Evolutionary conservation across 2,797 vertebrate genomes (phyloP), one percentile per base, ranked within the genome.

Genomic region (Streptopelia turtur): DNA sequence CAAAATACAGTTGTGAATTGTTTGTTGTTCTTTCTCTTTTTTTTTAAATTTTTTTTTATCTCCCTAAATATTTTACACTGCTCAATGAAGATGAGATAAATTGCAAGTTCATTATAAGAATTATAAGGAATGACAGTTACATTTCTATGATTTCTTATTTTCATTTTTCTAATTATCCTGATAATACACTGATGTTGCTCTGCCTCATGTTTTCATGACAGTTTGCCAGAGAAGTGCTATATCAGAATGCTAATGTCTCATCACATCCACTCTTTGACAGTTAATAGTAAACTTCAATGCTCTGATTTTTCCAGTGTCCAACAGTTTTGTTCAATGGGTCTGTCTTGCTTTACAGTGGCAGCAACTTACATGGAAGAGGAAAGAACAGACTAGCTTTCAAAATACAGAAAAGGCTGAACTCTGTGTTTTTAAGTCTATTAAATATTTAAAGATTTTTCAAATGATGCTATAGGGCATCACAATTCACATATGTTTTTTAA

Each of bases 141-240:
- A 61, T 72, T 77, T 92, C 24, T 82, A 86, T 71, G 79, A 64
- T 84, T 95, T 93, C n/a, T 41, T 55, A 47, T 93, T 96, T 95
- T 75, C 47, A 79, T 91, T 96, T 52, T 66, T 94, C 12, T 88
- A 33, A 82, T 97, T 89, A 79, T 57, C 41, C 74, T 95, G 66
- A 87, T 49, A 95, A 61, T 45, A 77, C 30, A 23, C 11, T 78
- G 31, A 69, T 81, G 24, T 28, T 71, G 5, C 69, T 96, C 30
- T 91, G 21, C 69, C 76, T 68, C 33, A 84, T 85, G 13, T 88
- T 80, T 53, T 91, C 71, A 59, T 72, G 56, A 61, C 69, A 94
- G 59, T 63, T 93, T 89, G 28, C 37, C 68, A 95, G 82, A 90
- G n/a, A 70, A 89, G 5, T 56, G 60, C 12, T 53, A 22, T 53